Percentiles rank a stretch among this genome's conserved stretches.
These are phyloP conservation scores for Bombus haemorrhoidalis DNA, from an alignment of 1,140 invertebrate genomes.

Conservation along the genomic window DNA sequence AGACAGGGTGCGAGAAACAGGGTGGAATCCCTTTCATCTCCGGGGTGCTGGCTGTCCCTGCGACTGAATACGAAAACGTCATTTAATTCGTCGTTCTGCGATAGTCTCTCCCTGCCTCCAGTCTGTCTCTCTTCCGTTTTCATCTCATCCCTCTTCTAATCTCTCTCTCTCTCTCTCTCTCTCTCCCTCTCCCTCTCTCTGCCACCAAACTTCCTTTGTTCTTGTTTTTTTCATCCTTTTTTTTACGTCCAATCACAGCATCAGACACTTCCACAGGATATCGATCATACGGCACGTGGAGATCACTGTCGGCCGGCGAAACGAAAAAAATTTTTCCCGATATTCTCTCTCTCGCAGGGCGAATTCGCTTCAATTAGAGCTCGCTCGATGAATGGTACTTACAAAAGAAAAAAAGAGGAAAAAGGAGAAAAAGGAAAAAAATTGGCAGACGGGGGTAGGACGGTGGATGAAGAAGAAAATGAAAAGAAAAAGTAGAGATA, in stretches of 20 bases:
- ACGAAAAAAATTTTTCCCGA: constrained; percentile 59
- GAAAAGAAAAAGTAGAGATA: not conserved
- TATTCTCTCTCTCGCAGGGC: constrained; percentile 34
- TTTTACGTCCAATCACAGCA: constrained; percentile 62
- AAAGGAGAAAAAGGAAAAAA: constrained; percentile 17
- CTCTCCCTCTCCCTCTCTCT: not conserved
- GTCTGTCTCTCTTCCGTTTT: constrained; percentile 12
- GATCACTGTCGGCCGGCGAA: constrained; percentile 54
- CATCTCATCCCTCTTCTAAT: not conserved
- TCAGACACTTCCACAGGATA: constrained; percentile 56
- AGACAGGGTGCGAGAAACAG: not conserved
- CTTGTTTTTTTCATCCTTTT: not conserved
- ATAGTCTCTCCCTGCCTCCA: constrained; percentile 45
- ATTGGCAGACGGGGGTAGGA: constrained; percentile 12
- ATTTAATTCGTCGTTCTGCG: constrained; percentile 65
- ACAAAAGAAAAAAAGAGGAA: constrained; percentile 18
- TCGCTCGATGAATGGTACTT: constrained; percentile 66
- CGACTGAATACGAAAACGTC: constrained; percentile 68
- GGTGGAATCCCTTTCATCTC: constrained; percentile 53
- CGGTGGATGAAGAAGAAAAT: constrained; percentile 10
- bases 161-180: not conserved
- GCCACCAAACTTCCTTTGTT: not conserved
- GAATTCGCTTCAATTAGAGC: constrained; percentile 65
- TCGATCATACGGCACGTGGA: constrained; percentile 59
- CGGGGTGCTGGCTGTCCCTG: constrained; percentile 40